Evolutionary conservation across 2,797 vertebrate genomes (phyloP).

Genomic region (Apogon talboti): DNA sequence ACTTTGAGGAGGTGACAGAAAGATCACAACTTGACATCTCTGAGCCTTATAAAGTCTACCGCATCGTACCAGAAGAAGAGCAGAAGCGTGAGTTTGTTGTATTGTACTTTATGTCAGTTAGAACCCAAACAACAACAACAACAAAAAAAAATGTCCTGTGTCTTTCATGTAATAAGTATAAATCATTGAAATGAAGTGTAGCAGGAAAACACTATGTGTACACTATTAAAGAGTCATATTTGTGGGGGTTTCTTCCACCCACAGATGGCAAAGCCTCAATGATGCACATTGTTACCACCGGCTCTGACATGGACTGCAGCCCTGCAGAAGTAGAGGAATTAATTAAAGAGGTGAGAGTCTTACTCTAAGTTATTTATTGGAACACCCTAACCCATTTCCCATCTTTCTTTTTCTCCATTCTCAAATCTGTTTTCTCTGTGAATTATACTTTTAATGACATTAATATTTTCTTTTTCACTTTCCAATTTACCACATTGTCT

Average conservation of each 20-base stretch:
- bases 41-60: slow-evolving; percentile 98
- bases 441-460: not conserved
- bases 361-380: not conserved
- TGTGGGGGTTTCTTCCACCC: slow-evolving; percentile 8
- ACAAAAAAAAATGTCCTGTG: not conserved
- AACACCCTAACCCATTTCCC: not conserved
- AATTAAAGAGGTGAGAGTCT: slow-evolving; percentile 89
- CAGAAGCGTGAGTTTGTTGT: slow-evolving; percentile 90
- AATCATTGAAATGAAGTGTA: not conserved
- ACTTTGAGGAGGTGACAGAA: slow-evolving; percentile 98
- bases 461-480: not conserved
- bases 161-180: not conserved
- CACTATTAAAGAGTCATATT: not conserved
- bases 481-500: not conserved
- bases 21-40: slow-evolving; percentile 98
- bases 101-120: not conserved
- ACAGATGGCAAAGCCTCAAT: slow-evolving; percentile 83
- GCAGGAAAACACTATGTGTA: not conserved
- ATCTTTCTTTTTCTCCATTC: not conserved
- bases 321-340: slow-evolving; percentile 89
- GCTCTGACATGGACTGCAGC: slow-evolving; percentile 89
- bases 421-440: not conserved
- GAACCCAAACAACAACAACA: not conserved
- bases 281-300: slow-evolving; percentile 40
- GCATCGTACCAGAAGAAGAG: slow-evolving; percentile 96